These are phyloP conservation scores for Noctilio leporinus DNA, from an alignment of 2,113 vertebrate genomes.

Conservation along the genomic window DNA sequence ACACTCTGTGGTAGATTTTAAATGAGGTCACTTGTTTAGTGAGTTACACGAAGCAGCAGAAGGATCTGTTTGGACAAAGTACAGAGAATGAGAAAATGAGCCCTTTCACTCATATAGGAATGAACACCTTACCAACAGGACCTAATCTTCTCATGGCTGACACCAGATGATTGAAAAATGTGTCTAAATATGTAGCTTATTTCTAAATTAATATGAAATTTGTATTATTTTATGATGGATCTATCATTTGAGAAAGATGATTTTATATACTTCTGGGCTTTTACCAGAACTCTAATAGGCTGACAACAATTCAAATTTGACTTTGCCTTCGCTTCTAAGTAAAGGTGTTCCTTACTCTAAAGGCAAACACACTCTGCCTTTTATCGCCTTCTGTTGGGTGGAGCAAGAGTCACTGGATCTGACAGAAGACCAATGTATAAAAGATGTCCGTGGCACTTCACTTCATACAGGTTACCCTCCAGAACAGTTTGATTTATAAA, in stretches of 20 bases:
- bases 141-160: neutral
- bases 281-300: neutral
- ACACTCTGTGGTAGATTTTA: neutral
- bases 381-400: neutral
- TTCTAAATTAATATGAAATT: conserved; percentile 39
- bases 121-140: neutral
- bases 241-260: neutral
- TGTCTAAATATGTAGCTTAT: neutral
- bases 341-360: neutral
- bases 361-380: neutral
- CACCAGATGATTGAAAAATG: neutral
- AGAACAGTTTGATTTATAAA: neutral
- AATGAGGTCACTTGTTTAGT: neutral
- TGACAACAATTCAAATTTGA: neutral
- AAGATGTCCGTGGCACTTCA: neutral
- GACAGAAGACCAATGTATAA: neutral
- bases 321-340: neutral
- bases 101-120: neutral
- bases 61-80: neutral
- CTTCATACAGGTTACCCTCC: neutral
- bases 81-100: neutral
- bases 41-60: conserved; percentile 7
- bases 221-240: neutral
- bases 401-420: neutral
- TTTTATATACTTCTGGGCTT: neutral